Evolutionary conservation across 2,888 invertebrate genomes (phyloP).

Genomic region (Nomada fabriciana): DNA sequence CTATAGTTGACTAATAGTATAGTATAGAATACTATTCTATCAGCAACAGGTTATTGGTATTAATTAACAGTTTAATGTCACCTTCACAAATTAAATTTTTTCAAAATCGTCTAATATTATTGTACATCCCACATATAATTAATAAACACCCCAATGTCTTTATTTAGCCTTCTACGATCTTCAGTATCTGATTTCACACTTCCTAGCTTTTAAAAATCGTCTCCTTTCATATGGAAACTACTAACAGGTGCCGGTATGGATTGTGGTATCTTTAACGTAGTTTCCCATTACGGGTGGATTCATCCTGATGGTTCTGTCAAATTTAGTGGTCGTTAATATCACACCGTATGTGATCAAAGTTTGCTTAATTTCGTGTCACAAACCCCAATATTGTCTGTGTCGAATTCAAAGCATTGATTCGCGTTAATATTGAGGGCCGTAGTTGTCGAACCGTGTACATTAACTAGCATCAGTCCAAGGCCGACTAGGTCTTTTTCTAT

Average conservation of each 20-base stretch:
- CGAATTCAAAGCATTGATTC: background rate
- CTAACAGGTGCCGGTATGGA: background rate
- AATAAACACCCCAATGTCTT: too few relatives aligned
- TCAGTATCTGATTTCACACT: too few relatives aligned
- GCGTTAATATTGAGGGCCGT: background rate
- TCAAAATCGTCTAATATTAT: too few relatives aligned
- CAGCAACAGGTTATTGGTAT: too few relatives aligned
- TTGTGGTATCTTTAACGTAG: background rate
- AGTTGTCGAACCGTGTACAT: constrained; percentile 1
- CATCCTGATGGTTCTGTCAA: background rate
- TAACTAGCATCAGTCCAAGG: background rate
- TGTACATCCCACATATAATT: too few relatives aligned
- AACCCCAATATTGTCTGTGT: background rate
- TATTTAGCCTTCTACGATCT: too few relatives aligned
- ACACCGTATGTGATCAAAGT: background rate
- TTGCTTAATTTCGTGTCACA: background rate
- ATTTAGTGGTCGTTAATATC: constrained; percentile 1
- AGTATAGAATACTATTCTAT: too few relatives aligned
- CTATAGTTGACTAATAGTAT: too few relatives aligned
- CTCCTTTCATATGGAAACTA: background rate
- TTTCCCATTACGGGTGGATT: background rate
- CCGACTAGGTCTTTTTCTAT: background rate
- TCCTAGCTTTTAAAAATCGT: background rate
- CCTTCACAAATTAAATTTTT: too few relatives aligned
- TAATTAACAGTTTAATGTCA: too few relatives aligned